Percentiles rank a stretch among this genome's conserved stretches.
Evolutionary conservation across 1,140 invertebrate species (phyloP).

Genomic region (Sycophaga agraensis): DNA sequence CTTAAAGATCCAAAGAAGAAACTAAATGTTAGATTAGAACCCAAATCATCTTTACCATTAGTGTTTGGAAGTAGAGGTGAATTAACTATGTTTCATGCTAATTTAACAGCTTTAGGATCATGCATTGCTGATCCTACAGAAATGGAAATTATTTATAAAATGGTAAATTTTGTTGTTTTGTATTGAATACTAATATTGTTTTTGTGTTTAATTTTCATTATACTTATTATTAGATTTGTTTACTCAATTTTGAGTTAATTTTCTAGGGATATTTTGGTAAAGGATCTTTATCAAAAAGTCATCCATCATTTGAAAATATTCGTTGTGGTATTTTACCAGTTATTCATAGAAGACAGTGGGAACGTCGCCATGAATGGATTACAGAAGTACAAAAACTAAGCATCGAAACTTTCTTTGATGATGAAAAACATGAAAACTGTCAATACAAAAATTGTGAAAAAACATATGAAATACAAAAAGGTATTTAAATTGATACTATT

Average conservation of each 20-base stretch:
- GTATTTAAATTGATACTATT: background rate
- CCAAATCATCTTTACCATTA: slow-evolving; percentile 53
- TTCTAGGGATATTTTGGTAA: slow-evolving; percentile 72
- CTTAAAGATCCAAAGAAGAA: slow-evolving; percentile 52
- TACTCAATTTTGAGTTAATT: slow-evolving; percentile 12
- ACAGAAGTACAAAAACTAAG: slow-evolving; percentile 54
- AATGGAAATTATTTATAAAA: slow-evolving; percentile 65
- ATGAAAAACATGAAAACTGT: slow-evolving; percentile 19
- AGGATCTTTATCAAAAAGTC: slow-evolving; percentile 65
- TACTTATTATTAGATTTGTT: background rate
- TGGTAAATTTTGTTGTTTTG: slow-evolving; percentile 48
- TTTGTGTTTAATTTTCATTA: background rate
- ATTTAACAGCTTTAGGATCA: slow-evolving; percentile 67
- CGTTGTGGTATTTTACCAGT: slow-evolving; percentile 52
- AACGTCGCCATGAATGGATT: slow-evolving; percentile 60
- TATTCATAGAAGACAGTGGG: slow-evolving; percentile 61
- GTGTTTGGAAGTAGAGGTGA: slow-evolving; percentile 53
- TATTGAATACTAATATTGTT: slow-evolving; percentile 1
- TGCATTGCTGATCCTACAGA: slow-evolving; percentile 63
- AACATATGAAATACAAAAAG: background rate
- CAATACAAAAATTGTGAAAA: background rate
- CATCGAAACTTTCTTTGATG: slow-evolving; percentile 43
- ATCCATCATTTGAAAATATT: slow-evolving; percentile 57
- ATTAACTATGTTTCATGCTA: slow-evolving; percentile 60
- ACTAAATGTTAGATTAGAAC: slow-evolving; percentile 38